Evolutionary conservation across 2,797 vertebrate genomes (phyloP).

Genomic region (Phylloscopus collybita): DNA sequence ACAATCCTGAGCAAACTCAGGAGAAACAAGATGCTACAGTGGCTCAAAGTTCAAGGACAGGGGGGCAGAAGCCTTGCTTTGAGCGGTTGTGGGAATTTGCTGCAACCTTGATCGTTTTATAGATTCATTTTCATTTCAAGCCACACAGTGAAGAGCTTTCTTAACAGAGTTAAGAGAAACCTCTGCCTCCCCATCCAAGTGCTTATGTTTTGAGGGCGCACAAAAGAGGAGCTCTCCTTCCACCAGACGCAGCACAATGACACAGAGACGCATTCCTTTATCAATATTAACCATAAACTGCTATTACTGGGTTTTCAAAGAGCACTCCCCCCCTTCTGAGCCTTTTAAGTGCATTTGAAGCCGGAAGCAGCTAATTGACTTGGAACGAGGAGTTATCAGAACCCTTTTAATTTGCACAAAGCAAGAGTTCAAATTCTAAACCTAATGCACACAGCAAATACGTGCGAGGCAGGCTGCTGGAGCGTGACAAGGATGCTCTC

Average conservation of each 20-base stretch:
- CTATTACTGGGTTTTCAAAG: slow-evolving; percentile 3
- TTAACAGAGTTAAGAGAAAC: neutral
- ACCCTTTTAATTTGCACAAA: slow-evolving; percentile 31
- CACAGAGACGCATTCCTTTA: neutral
- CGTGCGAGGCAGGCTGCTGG: neutral
- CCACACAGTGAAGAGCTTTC: neutral
- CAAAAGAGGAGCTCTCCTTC: neutral
- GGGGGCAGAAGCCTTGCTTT: neutral
- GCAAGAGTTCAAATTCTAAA: neutral
- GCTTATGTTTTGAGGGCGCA: neutral
- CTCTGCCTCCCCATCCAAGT: neutral
- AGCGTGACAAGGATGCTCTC: neutral
- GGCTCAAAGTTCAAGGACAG: neutral
- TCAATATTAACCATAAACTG: neutral
- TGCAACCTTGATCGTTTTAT: neutral
- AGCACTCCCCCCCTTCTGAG: neutral
- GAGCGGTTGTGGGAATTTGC: neutral
- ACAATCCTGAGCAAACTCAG: neutral
- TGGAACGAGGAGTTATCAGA: neutral
- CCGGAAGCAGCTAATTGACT: slow-evolving; percentile 47
- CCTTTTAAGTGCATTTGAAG: slow-evolving; percentile 1
- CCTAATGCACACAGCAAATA: neutral
- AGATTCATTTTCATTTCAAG: neutral
- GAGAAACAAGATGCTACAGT: neutral
- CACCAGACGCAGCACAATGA: neutral